Percentiles rank a stretch among this genome's conserved stretches.
Evolutionary conservation across 2,888 invertebrate genomes (phyloP).

Genomic region (Agrotis segetum): DNA sequence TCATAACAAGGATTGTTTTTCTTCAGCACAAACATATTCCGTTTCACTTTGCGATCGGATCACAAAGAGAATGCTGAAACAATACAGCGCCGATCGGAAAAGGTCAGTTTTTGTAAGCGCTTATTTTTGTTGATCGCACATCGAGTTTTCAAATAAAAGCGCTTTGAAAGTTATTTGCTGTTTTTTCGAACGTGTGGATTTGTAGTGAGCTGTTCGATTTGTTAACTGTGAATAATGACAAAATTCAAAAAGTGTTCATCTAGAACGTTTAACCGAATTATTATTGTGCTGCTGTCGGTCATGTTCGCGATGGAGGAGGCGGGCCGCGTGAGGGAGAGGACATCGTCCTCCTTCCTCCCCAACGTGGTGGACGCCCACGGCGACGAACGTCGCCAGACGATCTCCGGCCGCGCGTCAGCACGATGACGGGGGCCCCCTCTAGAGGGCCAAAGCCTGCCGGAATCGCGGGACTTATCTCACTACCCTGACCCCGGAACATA

Average conservation of each 20-base stretch:
- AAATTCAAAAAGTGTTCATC: background rate
- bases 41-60: slow-evolving; percentile 3
- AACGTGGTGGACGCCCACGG: too few species aligned
- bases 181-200: background rate
- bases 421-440: too few species aligned
- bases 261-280: background rate
- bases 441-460: too few species aligned
- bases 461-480: too few species aligned
- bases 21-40: background rate
- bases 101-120: slow-evolving; percentile 25
- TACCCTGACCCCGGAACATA: too few species aligned
- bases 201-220: background rate
- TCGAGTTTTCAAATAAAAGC: background rate
- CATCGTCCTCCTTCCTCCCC: too few species aligned
- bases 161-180: slow-evolving; percentile 1
- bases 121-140: slow-evolving; percentile 27
- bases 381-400: too few species aligned
- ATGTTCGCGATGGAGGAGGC: too few species aligned
- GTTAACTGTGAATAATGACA: background rate
- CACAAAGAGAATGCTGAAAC: slow-evolving; percentile 34
- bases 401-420: too few species aligned
- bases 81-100: slow-evolving; percentile 7
- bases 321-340: too few species aligned
- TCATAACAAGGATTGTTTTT: slow-evolving; percentile 6
- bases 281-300: too few species aligned